Evolutionary conservation across 2,113 vertebrate species (phyloP), one percentile per base, ranked within the genome.

Genomic region (Salvelinus alpinus): DNA sequence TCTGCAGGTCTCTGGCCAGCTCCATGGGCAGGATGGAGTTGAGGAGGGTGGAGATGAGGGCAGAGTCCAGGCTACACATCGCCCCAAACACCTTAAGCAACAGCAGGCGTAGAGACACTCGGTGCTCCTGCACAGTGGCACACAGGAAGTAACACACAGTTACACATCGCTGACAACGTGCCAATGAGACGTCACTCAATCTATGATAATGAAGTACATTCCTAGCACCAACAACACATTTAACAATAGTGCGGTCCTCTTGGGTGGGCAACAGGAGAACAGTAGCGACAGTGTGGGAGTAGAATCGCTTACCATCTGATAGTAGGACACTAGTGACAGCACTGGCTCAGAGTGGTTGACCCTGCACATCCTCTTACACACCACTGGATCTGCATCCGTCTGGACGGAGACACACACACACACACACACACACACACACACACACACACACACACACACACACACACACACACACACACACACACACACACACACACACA

Each of bases 351-450:
- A 97, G 20, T 96, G 85, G 64, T 96, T 96, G 88, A 90, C 92
- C 90, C 94, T 96, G 90, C 97, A 98, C 98, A 99, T 99, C 85
- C 94, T 96, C 91, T 96, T 98, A 87, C 96, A 99, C 87, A 99
- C 96, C 87, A 95, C 97, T 71, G 98, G 97, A 91, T 99, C 96
- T 69, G 98, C 98, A 72, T 99, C 98, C 2, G 98, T 99, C 97
- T 99, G 93, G 29, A 86, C 84, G 73, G 59, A 59, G 62, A 65
- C 70, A 80, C 34, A 71, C 69, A 78, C n/a, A 48, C 65, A 47
- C 70, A 73, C 71, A 29, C 27, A 31, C 24, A 34, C 48, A 24
- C 11, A 64, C 22, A 13, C 1, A 64, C 20, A 4, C 60, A 34
- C 48, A 24, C 12, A 64, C 22, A 14, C 1, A 64, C 20, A 4